Conservation (phyloP, 2,888 invertebrate species). For the Oscheius sp. region DNA sequence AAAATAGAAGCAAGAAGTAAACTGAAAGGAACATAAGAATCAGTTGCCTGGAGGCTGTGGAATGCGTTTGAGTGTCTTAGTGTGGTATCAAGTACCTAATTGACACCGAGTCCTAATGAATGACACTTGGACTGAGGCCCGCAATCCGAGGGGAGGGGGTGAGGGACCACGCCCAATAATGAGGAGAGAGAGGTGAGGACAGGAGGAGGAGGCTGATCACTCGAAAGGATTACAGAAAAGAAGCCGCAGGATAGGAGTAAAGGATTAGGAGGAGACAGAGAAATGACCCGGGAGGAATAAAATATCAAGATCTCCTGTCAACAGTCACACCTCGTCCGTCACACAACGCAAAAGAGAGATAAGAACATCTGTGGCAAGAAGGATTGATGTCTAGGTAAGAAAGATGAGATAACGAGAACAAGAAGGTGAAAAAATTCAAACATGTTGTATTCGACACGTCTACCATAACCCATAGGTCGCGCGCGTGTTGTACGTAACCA, state of each 20-base stretch:
- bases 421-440: no score
- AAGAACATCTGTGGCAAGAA: conserved; percentile 17
- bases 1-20: background rate
- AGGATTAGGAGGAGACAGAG: background rate
- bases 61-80: no score
- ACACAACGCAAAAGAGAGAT: conserved; percentile 16
- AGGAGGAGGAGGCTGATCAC: background rate
- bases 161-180: background rate
- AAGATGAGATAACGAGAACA: background rate
- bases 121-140: conserved; percentile 22
- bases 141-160: conserved; percentile 12
- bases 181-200: conserved; percentile 2
- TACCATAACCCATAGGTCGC: no score
- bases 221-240: no score
- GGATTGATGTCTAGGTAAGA: background rate
- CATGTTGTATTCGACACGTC: no score
- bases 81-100: conserved; percentile 25
- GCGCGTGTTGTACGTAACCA: no score
- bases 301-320: conserved; percentile 1
- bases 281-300: background rate
- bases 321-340: conserved; percentile 28
- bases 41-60: no score
- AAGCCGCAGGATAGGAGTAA: no score
- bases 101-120: conserved; percentile 27
- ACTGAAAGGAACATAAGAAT: background rate